These are phyloP conservation scores for Alcis repandata DNA, from an alignment of 2,888 invertebrate species.

Conservation along the genomic window DNA sequence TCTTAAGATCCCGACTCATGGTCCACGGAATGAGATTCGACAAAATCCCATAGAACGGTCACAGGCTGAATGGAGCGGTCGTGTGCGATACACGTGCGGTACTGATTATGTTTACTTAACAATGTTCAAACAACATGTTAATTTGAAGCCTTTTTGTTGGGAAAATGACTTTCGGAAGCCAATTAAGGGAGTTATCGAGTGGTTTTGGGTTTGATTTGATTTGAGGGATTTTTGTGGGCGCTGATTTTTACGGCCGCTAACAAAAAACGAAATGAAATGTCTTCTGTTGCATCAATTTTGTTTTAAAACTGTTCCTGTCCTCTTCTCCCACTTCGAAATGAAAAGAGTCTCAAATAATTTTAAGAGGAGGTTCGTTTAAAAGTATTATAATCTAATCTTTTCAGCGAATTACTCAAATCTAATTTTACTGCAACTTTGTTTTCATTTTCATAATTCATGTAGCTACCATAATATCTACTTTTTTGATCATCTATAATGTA, in stretches of 20 bases:
- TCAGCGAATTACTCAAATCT: too few species aligned
- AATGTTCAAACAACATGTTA: constrained; percentile 86
- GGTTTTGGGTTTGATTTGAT: constrained; percentile 11
- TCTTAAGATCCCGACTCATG: constrained; percentile 81
- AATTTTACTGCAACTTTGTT: too few species aligned
- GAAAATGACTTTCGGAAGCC: constrained; percentile 78
- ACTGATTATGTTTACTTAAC: constrained; percentile 84
- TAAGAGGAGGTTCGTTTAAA: too few species aligned
- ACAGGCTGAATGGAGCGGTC: constrained; percentile 69
- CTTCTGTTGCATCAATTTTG: too few species aligned
- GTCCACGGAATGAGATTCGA: constrained; percentile 75
- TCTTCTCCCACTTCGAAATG: too few species aligned
- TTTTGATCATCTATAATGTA: too few species aligned
- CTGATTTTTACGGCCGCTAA: neutral
- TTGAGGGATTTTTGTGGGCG: constrained; percentile 13
- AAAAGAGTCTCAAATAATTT: too few species aligned
- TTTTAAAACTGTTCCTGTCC: too few species aligned
- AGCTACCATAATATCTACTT: too few species aligned
- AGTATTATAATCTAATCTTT: too few species aligned
- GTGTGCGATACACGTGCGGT: constrained; percentile 76
- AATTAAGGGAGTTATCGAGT: constrained; percentile 47
- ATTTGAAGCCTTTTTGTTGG: constrained; percentile 79
- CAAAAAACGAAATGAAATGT: too few species aligned
- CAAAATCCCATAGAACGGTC: constrained; percentile 77
- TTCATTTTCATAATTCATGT: too few species aligned